These are phyloP conservation scores for Carollia perspicillata DNA, from an alignment of 2,113 vertebrate species.

Conservation along the genomic window DNA sequence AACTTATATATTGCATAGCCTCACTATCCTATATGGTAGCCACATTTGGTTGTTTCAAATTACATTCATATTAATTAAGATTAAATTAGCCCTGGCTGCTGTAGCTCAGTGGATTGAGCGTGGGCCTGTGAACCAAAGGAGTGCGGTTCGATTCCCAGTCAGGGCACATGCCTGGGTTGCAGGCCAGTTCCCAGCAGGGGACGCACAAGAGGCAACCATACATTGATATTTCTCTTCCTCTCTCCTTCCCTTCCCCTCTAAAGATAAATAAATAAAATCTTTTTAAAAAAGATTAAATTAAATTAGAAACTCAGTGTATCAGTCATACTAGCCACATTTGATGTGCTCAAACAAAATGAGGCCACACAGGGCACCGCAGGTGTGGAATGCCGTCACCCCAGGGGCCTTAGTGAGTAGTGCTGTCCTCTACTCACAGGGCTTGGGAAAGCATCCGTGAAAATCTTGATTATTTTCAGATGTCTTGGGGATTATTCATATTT, in stretches of 20 bases:
- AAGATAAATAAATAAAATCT: too few species aligned
- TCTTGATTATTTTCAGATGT: background rate
- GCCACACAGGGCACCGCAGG: fast-evolving
- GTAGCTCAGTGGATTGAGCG: too few species aligned
- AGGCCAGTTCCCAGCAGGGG: too few species aligned
- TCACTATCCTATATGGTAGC: background rate
- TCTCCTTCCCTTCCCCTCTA: too few species aligned
- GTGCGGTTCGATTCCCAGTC: too few species aligned
- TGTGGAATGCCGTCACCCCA: background rate
- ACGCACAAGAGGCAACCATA: too few species aligned
- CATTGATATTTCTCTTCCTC: too few species aligned
- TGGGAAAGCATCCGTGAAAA: background rate
- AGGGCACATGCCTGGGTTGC: too few species aligned
- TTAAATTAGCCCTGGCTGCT: background rate
- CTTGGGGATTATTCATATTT: background rate
- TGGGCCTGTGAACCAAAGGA: too few species aligned
- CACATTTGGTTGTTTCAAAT: background rate
- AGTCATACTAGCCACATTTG: background rate
- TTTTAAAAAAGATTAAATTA: background rate
- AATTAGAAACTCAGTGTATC: background rate
- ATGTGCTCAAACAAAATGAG: background rate
- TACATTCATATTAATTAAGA: background rate
- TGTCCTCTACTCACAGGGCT: background rate
- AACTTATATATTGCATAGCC: background rate
- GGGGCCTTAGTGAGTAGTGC: too few species aligned